Evolutionary conservation across 1,140 invertebrate genomes (phyloP).

Genomic region (Trinorchestia longiramus): DNA sequence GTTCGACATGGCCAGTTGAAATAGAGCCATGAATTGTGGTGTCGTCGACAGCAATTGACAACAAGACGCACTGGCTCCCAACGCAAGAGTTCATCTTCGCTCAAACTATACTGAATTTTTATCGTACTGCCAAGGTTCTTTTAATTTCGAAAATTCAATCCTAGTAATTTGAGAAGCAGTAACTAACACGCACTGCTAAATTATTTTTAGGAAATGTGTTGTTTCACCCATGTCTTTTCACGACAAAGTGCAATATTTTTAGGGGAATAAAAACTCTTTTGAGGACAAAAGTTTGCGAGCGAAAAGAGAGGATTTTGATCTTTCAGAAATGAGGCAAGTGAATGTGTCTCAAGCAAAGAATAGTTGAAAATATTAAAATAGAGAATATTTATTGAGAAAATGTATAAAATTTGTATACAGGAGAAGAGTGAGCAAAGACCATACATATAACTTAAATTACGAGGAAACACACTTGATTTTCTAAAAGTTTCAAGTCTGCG

Average conservation of each 20-base stretch:
- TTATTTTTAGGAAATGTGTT: neutral
- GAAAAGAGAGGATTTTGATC: neutral
- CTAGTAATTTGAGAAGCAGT: neutral
- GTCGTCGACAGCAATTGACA: constrained; percentile 12
- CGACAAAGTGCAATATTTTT: neutral
- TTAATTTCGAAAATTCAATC: neutral
- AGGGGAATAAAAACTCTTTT: neutral
- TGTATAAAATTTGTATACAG: neutral
- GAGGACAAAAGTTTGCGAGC: neutral
- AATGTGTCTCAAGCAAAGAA: neutral
- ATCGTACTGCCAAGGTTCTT: neutral
- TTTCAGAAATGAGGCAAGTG: neutral
- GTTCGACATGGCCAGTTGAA: constrained; percentile 32
- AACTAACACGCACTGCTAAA: neutral
- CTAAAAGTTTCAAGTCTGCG: neutral
- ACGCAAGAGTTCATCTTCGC: neutral
- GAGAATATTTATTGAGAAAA: neutral
- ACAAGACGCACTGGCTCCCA: neutral
- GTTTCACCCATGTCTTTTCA: neutral
- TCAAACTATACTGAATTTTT: neutral
- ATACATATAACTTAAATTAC: neutral
- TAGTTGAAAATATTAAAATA: neutral
- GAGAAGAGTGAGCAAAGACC: neutral
- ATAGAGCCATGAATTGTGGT: constrained; percentile 39
- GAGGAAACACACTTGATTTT: neutral